phyloP scores from a whole-genome alignment of 2,797 vertebrate species.

The Lates japonicus region DNA sequence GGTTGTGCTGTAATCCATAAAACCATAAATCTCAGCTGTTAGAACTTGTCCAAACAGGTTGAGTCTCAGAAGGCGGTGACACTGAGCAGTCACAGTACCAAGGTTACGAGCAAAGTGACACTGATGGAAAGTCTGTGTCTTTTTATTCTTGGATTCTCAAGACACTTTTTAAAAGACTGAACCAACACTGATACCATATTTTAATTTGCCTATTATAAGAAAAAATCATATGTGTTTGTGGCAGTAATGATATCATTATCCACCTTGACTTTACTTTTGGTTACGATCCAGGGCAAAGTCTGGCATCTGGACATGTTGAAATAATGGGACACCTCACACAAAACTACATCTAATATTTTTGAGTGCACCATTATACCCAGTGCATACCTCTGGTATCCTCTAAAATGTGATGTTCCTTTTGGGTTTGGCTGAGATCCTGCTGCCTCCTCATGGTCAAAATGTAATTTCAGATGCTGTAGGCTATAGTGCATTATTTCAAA shows the following conservation, averaged over 20 bases:
- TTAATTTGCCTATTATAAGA: background rate
- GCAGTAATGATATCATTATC: background rate
- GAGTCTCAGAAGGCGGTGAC: background rate
- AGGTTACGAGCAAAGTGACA: conserved; percentile 13
- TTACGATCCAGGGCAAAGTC: background rate
- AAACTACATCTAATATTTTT: background rate
- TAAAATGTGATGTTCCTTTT: background rate
- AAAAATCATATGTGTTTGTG: background rate
- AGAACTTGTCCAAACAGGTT: conserved; percentile 53
- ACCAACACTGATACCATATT: background rate
- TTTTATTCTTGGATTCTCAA: conserved; percentile 6
- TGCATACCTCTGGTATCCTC: background rate
- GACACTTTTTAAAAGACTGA: conserved; percentile 1
- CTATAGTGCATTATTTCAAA: background rate
- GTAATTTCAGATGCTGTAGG: background rate
- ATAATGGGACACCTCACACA: background rate
- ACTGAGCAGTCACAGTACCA: background rate
- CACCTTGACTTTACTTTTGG: background rate
- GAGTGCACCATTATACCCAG: background rate
- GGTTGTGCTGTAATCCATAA: conserved; percentile 54
- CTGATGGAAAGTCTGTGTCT: conserved; percentile 15
- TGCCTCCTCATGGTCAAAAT: conserved; percentile 38
- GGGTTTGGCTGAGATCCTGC: conserved; percentile 5
- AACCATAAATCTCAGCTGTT: conserved; percentile 68
- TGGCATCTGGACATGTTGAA: background rate